These are phyloP conservation scores for Callyntrura guangdongensis DNA, from an alignment of 2,888 invertebrate species.

Conservation along the genomic window DNA sequence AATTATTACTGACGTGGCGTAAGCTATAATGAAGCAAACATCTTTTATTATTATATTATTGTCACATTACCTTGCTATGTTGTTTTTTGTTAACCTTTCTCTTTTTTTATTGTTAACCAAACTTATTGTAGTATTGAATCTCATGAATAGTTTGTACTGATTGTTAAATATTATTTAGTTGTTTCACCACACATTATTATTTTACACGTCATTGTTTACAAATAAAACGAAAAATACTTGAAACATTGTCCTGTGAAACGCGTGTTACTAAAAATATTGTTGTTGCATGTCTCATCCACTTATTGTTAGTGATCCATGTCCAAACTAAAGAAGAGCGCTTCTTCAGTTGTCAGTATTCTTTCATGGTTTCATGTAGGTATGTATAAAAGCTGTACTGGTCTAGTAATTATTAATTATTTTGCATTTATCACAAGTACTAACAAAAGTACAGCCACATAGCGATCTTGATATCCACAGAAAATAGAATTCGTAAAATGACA, in stretches of 20 bases:
- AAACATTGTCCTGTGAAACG: neutral
- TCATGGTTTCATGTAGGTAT: no score
- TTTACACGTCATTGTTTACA: constrained; percentile 46
- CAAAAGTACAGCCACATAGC: no score
- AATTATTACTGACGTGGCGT: constrained; percentile 8
- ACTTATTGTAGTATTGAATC: constrained; percentile 62
- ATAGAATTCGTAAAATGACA: no score
- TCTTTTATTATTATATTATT: neutral
- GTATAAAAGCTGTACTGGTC: no score
- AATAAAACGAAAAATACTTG: constrained; percentile 28
- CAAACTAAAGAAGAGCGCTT: no score
- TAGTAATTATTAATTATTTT: no score
- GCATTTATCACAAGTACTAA: no score
- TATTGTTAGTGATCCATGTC: no score
- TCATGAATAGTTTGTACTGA: constrained; percentile 62
- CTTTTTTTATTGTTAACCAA: constrained; percentile 68
- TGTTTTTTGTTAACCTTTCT: constrained; percentile 46
- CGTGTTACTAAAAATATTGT: neutral
- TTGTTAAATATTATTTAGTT: constrained; percentile 60
- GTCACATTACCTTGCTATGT: constrained; percentile 16
- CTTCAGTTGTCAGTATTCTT: no score
- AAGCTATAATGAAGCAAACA: constrained; percentile 9
- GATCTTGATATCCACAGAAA: no score
- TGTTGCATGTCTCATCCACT: neutral
- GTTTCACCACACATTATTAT: constrained; percentile 37